Conservation (phyloP, 2,888 invertebrate species). For the Epinotia ramella region DNA sequence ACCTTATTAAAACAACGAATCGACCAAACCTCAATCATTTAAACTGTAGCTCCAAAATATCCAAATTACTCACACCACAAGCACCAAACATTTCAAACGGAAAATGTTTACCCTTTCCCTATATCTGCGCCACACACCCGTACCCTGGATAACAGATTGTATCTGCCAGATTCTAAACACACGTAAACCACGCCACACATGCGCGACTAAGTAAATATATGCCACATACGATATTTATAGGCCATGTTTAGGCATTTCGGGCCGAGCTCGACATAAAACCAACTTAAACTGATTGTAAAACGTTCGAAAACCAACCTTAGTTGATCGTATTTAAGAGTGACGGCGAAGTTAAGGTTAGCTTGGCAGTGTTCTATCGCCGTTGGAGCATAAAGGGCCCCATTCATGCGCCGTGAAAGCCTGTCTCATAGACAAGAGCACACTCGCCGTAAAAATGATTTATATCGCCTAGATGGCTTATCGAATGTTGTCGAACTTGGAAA, state of each 20-base stretch:
- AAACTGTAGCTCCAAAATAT: constrained; percentile 17
- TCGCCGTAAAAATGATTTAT: constrained; percentile 82
- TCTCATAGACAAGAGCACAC: constrained; percentile 74
- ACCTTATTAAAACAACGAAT: background rate
- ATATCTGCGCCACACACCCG: constrained; percentile 24
- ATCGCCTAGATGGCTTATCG: constrained; percentile 73
- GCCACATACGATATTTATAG: constrained; percentile 75
- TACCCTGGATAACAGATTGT: constrained; percentile 41
- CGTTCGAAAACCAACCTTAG: constrained; percentile 54
- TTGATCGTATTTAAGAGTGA: constrained; percentile 45
- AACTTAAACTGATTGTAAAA: constrained; percentile 43
- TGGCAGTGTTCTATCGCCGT: constrained; percentile 61
- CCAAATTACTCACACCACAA: constrained; percentile 37
- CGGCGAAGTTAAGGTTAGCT: constrained; percentile 41
- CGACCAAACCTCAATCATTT: constrained; percentile 16
- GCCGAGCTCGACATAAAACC: constrained; percentile 56
- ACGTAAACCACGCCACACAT: constrained; percentile 54
- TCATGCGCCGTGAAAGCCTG: constrained; percentile 77
- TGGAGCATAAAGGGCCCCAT: constrained; percentile 75
- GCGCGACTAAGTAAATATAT: constrained; percentile 58
- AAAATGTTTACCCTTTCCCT: constrained; percentile 39
- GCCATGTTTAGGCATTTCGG: constrained; percentile 74
- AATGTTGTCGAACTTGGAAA: constrained; percentile 69
- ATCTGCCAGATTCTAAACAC: constrained; percentile 55
- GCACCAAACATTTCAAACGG: constrained; percentile 36